Percentiles rank a stretch among this genome's conserved stretches.
Conservation (phyloP, 2,888 invertebrate genomes). For the Patella depressa region DNA sequence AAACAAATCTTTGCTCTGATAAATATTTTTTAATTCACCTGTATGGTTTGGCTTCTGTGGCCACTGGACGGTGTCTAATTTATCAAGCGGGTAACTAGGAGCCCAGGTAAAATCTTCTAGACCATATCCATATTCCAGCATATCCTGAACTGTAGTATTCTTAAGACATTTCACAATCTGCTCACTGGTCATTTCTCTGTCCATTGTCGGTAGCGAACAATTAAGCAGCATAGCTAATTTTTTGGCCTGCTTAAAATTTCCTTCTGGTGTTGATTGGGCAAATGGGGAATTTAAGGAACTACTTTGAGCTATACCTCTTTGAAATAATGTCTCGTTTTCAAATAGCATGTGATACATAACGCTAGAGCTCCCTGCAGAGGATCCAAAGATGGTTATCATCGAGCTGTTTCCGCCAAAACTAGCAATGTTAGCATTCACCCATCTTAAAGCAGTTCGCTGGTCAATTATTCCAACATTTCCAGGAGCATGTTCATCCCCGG, state of each 20-base stretch:
- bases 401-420: slow-evolving; percentile 46
- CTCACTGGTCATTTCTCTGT: not conserved
- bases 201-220: not conserved
- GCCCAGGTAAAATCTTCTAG: not conserved
- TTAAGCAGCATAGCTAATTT: not conserved
- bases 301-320: slow-evolving; percentile 48
- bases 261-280: not conserved
- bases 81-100: not conserved
- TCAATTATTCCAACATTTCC: slow-evolving; percentile 59
- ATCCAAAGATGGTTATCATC: slow-evolving; percentile 49
- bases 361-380: slow-evolving; percentile 51
- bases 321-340: slow-evolving; percentile 48
- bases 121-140: not conserved
- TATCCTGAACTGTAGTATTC: not conserved
- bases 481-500: slow-evolving; percentile 41
- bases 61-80: not conserved
- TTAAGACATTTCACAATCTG: not conserved
- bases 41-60: not conserved
- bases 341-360: slow-evolving; percentile 44
- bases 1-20: not conserved
- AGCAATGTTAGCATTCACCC: slow-evolving; percentile 52
- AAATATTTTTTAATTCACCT: not conserved
- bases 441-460: slow-evolving; percentile 48
- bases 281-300: slow-evolving; percentile 33
- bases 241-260: not conserved